A percentile compares a stretch with the other conserved stretches of the same genome.
Conservation (phyloP, 2,888 invertebrate species). For the Melangyna quadrimaculata region DNA sequence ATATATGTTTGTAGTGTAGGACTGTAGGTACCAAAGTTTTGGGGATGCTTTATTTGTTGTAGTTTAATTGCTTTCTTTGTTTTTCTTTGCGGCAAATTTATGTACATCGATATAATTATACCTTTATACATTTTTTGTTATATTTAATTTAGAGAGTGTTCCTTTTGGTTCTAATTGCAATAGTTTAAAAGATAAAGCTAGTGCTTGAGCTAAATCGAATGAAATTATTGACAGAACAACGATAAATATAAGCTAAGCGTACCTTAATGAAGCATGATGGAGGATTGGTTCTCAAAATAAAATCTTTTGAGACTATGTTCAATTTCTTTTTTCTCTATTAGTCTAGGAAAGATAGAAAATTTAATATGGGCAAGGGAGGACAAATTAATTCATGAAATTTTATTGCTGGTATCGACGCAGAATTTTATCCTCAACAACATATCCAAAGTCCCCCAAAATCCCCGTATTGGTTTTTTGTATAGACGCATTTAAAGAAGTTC, state of each 20-base stretch:
- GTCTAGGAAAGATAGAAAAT: no score
- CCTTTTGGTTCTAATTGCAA: neutral
- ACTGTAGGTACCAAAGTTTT: neutral
- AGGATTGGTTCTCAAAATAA: neutral
- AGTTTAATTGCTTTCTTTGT: constrained; percentile 11
- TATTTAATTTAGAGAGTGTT: neutral
- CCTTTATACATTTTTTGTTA: neutral
- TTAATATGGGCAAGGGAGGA: no score
- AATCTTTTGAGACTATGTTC: neutral
- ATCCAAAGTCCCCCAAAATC: no score
- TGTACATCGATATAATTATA: neutral
- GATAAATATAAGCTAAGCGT: neutral
- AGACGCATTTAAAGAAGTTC: no score
- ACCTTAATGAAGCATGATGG: neutral
- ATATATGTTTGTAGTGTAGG: no score
- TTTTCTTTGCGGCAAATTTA: neutral
- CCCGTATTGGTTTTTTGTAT: no score
- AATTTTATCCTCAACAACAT: no score
- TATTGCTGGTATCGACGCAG: no score
- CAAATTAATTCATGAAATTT: no score
- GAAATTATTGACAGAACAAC: neutral
- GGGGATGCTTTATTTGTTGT: constrained; percentile 14
- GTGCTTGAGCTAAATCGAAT: neutral
- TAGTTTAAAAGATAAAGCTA: neutral
- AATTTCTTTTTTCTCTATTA: no score